A percentile compares a stretch with the other conserved stretches of the same genome.
phyloP scores from a whole-genome alignment of 2,113 vertebrate species.

The Cyphomyrus plagiostoma region DNA sequence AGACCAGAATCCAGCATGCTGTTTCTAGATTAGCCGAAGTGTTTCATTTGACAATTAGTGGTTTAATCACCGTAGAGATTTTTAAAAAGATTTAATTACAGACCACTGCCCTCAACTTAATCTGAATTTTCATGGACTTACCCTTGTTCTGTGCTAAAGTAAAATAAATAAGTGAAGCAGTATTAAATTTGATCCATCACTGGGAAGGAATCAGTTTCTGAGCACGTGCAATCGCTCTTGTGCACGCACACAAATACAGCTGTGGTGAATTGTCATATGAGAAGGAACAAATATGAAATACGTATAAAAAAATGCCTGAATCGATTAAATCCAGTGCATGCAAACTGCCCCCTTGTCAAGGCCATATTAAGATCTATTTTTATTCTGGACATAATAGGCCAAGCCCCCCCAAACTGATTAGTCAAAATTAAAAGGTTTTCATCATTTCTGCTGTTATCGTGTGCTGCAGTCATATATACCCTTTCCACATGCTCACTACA shows the following conservation, averaged over 20 bases:
- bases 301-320: neutral
- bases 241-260: neutral
- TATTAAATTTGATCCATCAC: neutral
- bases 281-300: neutral
- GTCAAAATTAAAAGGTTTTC: conserved; percentile 30
- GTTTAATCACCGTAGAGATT: conserved; percentile 2
- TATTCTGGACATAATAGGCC: conserved; percentile 16
- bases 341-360: neutral
- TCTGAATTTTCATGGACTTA: neutral
- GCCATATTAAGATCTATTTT: neutral
- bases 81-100: neutral
- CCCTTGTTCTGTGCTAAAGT: neutral
- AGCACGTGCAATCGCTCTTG: neutral
- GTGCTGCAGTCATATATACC: conserved; percentile 28
- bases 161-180: neutral
- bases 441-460: conserved; percentile 30
- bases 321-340: neutral
- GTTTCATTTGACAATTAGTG: neutral
- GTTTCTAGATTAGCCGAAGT: neutral
- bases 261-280: neutral
- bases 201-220: neutral
- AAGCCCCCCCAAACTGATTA: conserved; percentile 30
- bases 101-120: neutral
- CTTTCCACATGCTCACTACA: conserved; percentile 37
- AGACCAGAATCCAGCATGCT: neutral